Conservation (phyloP, 2,113 vertebrate genomes). For the Nibea coibor region DNA sequence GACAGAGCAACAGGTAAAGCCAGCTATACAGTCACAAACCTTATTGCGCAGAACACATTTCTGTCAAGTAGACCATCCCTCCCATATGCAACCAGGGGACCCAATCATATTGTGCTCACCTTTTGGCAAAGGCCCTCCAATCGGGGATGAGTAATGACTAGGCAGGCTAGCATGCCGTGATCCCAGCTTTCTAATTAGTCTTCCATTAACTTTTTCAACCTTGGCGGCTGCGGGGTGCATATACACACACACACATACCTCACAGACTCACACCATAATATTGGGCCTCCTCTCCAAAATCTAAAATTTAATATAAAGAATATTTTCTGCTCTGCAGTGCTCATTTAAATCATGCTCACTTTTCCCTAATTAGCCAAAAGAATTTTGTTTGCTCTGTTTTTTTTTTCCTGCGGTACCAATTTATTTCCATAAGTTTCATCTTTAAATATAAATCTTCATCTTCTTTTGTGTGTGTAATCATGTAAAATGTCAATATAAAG, state of each 20-base stretch:
- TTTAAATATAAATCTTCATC: constrained; percentile 2
- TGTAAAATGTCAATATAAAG: background rate
- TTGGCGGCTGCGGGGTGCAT: constrained; percentile 74
- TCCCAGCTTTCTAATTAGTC: constrained; percentile 86
- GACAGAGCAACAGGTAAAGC: constrained; percentile 24
- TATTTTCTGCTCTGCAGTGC: background rate
- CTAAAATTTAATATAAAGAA: constrained; percentile 22
- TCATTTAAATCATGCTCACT: constrained; percentile 9
- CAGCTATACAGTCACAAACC: constrained; percentile 4
- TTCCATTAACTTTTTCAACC: constrained; percentile 86
- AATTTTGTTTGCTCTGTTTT: background rate
- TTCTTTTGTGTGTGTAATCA: background rate
- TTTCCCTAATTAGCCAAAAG: constrained; percentile 6
- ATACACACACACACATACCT: constrained; percentile 18
- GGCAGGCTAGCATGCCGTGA: constrained; percentile 79
- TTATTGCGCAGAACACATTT: constrained; percentile 54
- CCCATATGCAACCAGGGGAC: constrained; percentile 50
- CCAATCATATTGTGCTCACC: constrained; percentile 68
- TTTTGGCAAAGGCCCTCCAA: constrained; percentile 81
- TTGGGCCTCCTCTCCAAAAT: constrained; percentile 27
- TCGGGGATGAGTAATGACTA: constrained; percentile 85
- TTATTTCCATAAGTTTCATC: background rate
- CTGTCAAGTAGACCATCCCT: constrained; percentile 40
- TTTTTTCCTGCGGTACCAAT: background rate
- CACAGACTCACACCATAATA: constrained; percentile 32